Base-by-base conservation (phyloP, 2,113 vertebrate genomes). In the Amblyopsis rosae region DNA sequence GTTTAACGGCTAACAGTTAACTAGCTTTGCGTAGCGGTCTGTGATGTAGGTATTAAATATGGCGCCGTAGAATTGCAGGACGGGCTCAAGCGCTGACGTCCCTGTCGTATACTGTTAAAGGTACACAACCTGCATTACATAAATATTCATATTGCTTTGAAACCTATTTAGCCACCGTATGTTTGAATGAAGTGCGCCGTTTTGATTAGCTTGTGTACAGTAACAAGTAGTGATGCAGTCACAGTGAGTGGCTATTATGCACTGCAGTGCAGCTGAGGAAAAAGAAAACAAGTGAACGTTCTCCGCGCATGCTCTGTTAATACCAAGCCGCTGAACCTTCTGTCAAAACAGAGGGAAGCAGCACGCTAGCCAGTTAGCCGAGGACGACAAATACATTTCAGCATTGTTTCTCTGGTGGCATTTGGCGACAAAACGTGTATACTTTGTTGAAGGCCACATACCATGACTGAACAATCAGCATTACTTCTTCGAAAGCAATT, bases 401-500 rank as follows among this genome's bases (percentile, higher is more conserved):
- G 80, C 62, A 72, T 70, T 46, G 65, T 67, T 83, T 75, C 67
- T 66, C 51, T 47, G 35, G 58, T 64, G 67, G 55, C 66, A 72
- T 85, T 92, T 58, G 67, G 75, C 58, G 70, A 76, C 64, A 74
- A 56, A 59, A 62, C 77, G 69, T 81, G 55, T 55, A 59, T 76
- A 62, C 77, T 79, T 60, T 66, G 70, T 65, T 70, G 63, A 79
- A 79, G 83, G 65, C 73, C 9, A 71, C 89, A 75, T 90, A 91
- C 86, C 80, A 93, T 93, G 91, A 91, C 91, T 76, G 91, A 93
- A 87, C 92, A 93, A 89, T 91, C 91, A 74, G 90, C 89, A 54
- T 73, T 93, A 69, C 90, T 93, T 79, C 91, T 93, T 78, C 90
- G 91, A 91, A 93, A 93, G 88, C 92, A 93, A 86, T 73, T 93